Evolutionary conservation across 2,888 invertebrate species (phyloP).

Genomic region (Cryptocephalus primarius): DNA sequence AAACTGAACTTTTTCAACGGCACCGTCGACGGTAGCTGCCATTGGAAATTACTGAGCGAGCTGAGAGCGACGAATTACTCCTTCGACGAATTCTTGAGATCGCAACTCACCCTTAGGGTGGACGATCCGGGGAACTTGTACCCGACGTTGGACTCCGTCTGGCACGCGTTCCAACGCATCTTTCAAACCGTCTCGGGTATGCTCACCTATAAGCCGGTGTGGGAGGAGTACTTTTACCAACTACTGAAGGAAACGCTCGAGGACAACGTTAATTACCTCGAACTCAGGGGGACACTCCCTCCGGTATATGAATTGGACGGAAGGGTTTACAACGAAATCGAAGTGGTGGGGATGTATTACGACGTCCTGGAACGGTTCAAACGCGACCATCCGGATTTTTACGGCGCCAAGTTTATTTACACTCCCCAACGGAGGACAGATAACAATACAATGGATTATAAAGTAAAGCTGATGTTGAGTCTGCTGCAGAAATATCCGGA

Average conservation of each 20-base stretch:
- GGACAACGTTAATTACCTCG: conserved; percentile 53
- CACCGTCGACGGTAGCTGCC: conserved; percentile 5
- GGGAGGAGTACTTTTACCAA: conserved; percentile 44
- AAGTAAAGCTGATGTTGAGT: conserved; percentile 9
- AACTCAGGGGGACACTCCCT: conserved; percentile 45
- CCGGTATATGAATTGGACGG: conserved; percentile 46
- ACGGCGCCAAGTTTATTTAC: conserved; percentile 49
- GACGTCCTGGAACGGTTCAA: conserved; percentile 41
- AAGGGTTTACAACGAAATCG: conserved; percentile 34
- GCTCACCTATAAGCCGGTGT: conserved; percentile 44
- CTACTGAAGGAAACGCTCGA: conserved; percentile 46
- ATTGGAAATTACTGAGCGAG: conserved; percentile 18
- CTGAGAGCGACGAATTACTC: conserved; percentile 14
- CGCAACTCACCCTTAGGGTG: conserved; percentile 46
- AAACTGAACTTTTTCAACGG: conserved; percentile 6
- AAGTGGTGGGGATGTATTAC: conserved; percentile 40
- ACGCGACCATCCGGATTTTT: conserved; percentile 44
- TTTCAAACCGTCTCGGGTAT: conserved; percentile 38
- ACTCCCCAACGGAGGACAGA: conserved; percentile 41
- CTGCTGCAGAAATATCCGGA: conserved; percentile 36
- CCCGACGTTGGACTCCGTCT: conserved; percentile 35
- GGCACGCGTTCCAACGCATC: conserved; percentile 41
- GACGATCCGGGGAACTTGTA: conserved; percentile 27
- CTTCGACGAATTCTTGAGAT: conserved; percentile 44
- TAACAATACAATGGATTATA: conserved; percentile 28